Conservation (phyloP, 2,113 vertebrate genomes). For the Hypomesus transpacificus region DNA sequence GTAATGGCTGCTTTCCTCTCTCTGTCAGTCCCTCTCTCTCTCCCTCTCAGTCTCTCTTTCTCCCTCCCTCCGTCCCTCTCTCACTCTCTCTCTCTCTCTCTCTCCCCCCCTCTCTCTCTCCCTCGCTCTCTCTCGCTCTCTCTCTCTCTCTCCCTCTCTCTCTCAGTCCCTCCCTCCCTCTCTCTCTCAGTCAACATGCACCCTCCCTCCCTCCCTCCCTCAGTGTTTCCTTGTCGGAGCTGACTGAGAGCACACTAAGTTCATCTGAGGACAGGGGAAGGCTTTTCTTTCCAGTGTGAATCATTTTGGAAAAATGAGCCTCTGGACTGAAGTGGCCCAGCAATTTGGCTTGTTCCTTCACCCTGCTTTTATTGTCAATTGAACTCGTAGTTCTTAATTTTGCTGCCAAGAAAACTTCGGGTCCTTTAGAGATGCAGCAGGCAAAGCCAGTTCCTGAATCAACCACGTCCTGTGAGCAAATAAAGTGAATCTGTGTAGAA, state of each 20-base stretch:
- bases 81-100: slow-evolving; percentile 45
- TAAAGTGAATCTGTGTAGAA: slow-evolving; percentile 70
- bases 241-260: slow-evolving; percentile 82
- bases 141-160: not conserved
- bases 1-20: slow-evolving; percentile 45
- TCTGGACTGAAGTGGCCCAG: slow-evolving; percentile 80
- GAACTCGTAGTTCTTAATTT: slow-evolving; percentile 79
- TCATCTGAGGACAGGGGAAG: slow-evolving; percentile 84
- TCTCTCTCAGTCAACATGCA: slow-evolving; percentile 50
- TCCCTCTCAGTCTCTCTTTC: not conserved
- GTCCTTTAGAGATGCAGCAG: slow-evolving; percentile 82
- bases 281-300: slow-evolving; percentile 83
- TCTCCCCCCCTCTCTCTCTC: not conserved
- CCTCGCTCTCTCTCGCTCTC: not conserved
- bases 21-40: slow-evolving; percentile 17
- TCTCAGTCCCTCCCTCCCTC: slow-evolving; percentile 60
- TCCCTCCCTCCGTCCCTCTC: slow-evolving; percentile 51
- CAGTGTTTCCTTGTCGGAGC: slow-evolving; percentile 70
- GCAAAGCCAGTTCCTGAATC: slow-evolving; percentile 78
- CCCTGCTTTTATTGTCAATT: slow-evolving; percentile 90
- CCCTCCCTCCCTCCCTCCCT: slow-evolving; percentile 52
- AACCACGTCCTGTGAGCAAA: slow-evolving; percentile 71
- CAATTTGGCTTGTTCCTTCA: slow-evolving; percentile 78
- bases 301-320: slow-evolving; percentile 82
- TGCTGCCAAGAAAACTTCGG: slow-evolving; percentile 80